Percentiles rank a stretch among this genome's conserved stretches.
phyloP scores from a whole-genome alignment of 2,113 vertebrate genomes.

The Antechinus stuartii region DNA sequence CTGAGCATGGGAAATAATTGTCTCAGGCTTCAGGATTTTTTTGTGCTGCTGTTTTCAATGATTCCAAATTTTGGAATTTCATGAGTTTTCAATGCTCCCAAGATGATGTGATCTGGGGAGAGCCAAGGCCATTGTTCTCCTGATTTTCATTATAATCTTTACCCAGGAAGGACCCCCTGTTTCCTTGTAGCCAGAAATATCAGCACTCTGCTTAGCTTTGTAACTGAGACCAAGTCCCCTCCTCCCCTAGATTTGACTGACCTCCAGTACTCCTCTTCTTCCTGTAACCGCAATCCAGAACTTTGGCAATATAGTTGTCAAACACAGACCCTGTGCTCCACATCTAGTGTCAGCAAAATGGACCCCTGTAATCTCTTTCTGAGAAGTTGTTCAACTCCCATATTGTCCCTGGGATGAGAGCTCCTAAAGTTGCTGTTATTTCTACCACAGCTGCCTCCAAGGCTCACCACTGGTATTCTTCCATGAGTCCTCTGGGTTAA shows the following conservation, averaged over 20 bases:
- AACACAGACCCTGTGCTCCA: not conserved
- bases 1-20: not conserved
- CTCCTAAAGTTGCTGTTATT: not conserved
- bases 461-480: not conserved
- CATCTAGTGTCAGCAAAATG: not conserved
- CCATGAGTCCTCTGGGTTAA: not conserved
- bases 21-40: not conserved
- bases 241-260: not conserved
- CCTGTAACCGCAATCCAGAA: not conserved
- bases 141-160: not conserved
- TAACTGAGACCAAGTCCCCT: not conserved
- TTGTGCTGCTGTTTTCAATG: not conserved
- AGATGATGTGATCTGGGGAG: not conserved
- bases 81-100: not conserved
- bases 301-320: not conserved
- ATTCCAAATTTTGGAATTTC: not conserved
- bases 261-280: not conserved
- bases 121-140: not conserved
- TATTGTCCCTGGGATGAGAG: not conserved
- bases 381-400: not conserved
- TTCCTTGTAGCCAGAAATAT: not conserved
- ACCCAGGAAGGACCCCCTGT: not conserved
- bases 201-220: not conserved
- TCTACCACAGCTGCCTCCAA: not conserved
- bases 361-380: not conserved